Conservation (phyloP, 2,888 invertebrate genomes). For the Torymus aiolomorphi region DNA sequence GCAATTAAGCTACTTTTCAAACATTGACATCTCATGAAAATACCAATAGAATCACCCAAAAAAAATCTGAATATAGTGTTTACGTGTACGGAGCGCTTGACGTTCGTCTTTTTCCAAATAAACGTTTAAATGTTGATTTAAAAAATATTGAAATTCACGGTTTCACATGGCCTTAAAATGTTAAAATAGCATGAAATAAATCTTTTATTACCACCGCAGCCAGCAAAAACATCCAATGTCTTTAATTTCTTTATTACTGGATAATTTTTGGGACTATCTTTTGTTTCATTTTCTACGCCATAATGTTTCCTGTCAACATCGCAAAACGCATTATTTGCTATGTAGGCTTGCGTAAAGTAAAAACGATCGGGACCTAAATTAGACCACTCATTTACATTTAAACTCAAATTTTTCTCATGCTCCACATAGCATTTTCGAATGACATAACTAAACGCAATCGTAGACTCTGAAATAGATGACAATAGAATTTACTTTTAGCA, state of each 20-base stretch:
- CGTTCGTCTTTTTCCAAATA: no score
- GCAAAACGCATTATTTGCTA: constrained; percentile 76
- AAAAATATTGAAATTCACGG: no score
- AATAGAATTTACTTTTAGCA: no score
- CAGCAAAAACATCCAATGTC: constrained; percentile 89
- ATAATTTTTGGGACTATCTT: constrained; percentile 68
- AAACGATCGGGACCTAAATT: constrained; percentile 82
- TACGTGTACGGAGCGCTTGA: no score
- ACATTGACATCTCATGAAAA: no score
- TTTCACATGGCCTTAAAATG: no score
- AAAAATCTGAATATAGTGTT: no score
- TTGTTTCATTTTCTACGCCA: neutral
- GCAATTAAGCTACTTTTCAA: no score
- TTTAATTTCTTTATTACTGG: constrained; percentile 78
- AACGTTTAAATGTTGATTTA: no score
- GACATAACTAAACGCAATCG: constrained; percentile 79
- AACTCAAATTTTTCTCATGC: constrained; percentile 80
- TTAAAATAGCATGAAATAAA: no score
- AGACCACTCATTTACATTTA: constrained; percentile 77
- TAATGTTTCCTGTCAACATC: neutral
- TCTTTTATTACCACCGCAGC: constrained; percentile 82
- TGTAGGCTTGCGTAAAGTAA: constrained; percentile 84
- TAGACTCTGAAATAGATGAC: constrained; percentile 73
- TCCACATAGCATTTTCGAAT: constrained; percentile 83
- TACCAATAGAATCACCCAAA: no score